A percentile compares a stretch with the other conserved stretches of the same genome.
These are phyloP conservation scores for Sibirionetta formosa DNA, from an alignment of 2,797 vertebrate genomes.

Conservation along the genomic window DNA sequence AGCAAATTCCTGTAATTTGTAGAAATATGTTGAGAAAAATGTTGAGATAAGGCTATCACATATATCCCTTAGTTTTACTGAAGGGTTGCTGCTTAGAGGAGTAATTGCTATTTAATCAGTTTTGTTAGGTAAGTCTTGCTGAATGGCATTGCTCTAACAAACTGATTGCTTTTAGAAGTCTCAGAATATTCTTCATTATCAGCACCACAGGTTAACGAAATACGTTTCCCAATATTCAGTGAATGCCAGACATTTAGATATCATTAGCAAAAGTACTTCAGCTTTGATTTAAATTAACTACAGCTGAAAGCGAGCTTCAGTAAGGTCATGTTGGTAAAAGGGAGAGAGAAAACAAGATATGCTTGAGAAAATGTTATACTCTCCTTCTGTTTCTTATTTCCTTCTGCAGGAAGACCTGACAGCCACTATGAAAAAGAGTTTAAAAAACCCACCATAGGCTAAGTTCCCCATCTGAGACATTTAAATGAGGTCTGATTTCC, in stretches of 20 bases:
- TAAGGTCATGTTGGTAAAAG: neutral
- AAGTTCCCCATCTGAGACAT: neutral
- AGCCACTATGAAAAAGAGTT: no score
- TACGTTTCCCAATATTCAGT: neutral
- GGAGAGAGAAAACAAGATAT: neutral
- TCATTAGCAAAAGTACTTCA: neutral
- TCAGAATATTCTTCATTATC: conserved; percentile 8
- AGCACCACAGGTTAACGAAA: neutral
- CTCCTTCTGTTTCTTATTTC: no score
- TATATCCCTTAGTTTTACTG: neutral
- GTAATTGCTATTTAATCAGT: conserved; percentile 16
- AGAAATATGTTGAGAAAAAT: neutral
- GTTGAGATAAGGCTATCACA: neutral
- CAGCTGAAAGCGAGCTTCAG: neutral
- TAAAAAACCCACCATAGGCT: fast-evolving
- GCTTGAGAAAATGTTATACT: neutral
- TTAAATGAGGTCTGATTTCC: neutral
- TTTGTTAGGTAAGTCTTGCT: conserved; percentile 1
- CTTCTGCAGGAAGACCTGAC: no score
- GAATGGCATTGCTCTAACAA: neutral
- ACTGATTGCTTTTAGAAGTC: conserved; percentile 23
- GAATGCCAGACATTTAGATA: neutral
- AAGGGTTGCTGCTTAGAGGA: neutral
- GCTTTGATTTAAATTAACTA: conserved; percentile 2
- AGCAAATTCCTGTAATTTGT: neutral